Percentiles rank a stretch among this genome's conserved stretches.
phyloP scores from a whole-genome alignment of 2,113 vertebrate genomes.

The Nestor notabilis region DNA sequence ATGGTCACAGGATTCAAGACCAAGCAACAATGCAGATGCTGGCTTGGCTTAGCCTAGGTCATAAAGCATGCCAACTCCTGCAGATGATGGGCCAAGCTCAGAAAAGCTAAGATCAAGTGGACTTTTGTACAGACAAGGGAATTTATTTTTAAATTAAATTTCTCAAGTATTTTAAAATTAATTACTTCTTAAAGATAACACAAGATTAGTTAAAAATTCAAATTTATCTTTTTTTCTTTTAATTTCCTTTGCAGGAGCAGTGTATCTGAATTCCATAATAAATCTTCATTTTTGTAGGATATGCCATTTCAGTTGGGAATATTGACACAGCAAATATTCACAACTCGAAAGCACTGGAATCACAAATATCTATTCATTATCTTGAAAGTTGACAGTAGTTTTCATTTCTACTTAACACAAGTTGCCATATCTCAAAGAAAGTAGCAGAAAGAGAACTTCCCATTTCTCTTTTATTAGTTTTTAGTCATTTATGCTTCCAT shows the following conservation, averaged over 20 bases:
- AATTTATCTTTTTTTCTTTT: not conserved
- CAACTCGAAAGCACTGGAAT: not conserved
- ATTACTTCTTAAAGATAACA: not conserved
- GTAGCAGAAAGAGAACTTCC: not conserved
- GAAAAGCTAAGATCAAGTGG: not conserved
- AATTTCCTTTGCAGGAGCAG: not conserved
- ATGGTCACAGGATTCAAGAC: not conserved
- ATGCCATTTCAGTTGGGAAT: not conserved
- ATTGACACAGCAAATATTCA: not conserved
- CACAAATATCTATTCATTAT: not conserved
- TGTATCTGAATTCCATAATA: not conserved
- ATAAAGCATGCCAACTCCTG: not conserved
- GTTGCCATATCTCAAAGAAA: not conserved
- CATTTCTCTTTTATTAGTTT: not conserved
- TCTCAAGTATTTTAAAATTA: not conserved
- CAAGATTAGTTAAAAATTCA: not conserved
- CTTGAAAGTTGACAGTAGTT: rapidly evolving
- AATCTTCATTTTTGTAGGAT: not conserved
- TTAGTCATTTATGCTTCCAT: not conserved
- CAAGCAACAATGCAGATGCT: not conserved
- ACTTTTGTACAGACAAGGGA: not conserved
- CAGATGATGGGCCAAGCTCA: not conserved
- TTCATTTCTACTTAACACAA: not conserved
- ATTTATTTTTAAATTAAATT: not conserved
- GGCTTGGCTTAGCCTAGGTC: not conserved